Conservation (phyloP, 2,113 vertebrate genomes). For the Eira barbara region DNA sequence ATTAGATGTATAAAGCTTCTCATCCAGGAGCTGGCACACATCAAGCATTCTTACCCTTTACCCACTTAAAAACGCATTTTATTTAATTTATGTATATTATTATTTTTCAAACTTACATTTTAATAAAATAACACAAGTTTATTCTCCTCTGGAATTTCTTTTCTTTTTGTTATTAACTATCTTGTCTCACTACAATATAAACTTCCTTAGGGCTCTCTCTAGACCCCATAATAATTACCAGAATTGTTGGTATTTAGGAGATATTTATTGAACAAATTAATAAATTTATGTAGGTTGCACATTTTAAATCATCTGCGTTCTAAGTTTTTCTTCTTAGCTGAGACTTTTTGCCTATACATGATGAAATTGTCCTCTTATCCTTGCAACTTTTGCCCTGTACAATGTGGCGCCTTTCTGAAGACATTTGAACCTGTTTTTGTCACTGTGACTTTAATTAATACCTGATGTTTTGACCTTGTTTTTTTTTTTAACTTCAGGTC, state of each 20-base stretch:
- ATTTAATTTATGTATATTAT: background rate
- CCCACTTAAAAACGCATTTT: background rate
- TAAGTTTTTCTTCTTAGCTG: constrained; percentile 18
- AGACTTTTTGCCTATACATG: background rate
- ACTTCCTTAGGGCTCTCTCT: background rate
- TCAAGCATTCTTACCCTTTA: constrained; percentile 1
- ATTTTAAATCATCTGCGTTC: background rate
- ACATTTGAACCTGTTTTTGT: constrained; percentile 30
- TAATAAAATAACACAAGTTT: constrained; percentile 17
- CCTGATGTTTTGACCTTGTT: constrained; percentile 46
- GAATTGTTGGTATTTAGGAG: background rate
- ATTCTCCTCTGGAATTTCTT: constrained; percentile 34
- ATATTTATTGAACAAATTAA: background rate
- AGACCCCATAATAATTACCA: background rate
- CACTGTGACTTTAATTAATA: constrained; percentile 43
- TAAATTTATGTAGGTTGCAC: background rate
- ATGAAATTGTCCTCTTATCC: background rate
- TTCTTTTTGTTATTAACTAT: constrained; percentile 11
- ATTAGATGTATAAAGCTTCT: background rate
- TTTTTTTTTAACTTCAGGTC: constrained; percentile 82
- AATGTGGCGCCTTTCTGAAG: background rate
- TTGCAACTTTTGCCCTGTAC: constrained; percentile 7
- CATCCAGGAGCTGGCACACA: background rate
- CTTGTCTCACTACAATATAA: background rate
- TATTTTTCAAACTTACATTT: background rate